phyloP scores from a whole-genome alignment of 92 coral and sea anemone genomes.

The Zoanthus sociatus region DNA sequence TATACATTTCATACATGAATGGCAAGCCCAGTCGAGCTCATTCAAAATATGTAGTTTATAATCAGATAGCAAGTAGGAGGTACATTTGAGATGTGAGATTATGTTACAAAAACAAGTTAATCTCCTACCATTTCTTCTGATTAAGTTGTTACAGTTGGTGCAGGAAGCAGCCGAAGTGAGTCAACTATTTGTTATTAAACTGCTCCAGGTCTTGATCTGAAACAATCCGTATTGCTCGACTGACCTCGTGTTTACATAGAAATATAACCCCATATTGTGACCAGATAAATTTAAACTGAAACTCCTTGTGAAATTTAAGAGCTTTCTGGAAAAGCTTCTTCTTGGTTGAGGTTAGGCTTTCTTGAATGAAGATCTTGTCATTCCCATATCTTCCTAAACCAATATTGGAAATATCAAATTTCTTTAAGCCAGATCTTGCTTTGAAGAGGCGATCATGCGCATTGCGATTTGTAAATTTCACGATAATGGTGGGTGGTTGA shows the following conservation, averaged over 20 bases:
- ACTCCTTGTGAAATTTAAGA: constrained; percentile 4
- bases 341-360: not conserved
- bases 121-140: too few species aligned
- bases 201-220: constrained; percentile 25
- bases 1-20: too few species aligned
- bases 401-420: not conserved
- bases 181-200: constrained; percentile 1
- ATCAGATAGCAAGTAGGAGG: too few species aligned
- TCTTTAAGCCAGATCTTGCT: constrained; percentile 24
- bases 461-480: constrained; percentile 17
- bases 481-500: constrained; percentile 13
- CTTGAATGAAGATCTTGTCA: too few species aligned
- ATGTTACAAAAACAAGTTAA: too few species aligned
- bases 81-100: too few species aligned
- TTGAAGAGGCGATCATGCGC: constrained; percentile 10
- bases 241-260: constrained; percentile 11
- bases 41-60: too few species aligned
- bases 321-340: constrained; percentile 24
- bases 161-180: constrained; percentile 23
- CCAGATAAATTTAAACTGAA: constrained; percentile 23
- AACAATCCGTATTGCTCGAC: constrained; percentile 17
- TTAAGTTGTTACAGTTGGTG: not conserved
- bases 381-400: constrained; percentile 26
- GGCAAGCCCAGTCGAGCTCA: too few species aligned
- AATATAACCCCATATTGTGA: constrained; percentile 33